Evolutionary conservation across 2,113 vertebrate species (phyloP), one percentile per base, ranked within the genome.

Genomic region (Indicator maculatus): DNA sequence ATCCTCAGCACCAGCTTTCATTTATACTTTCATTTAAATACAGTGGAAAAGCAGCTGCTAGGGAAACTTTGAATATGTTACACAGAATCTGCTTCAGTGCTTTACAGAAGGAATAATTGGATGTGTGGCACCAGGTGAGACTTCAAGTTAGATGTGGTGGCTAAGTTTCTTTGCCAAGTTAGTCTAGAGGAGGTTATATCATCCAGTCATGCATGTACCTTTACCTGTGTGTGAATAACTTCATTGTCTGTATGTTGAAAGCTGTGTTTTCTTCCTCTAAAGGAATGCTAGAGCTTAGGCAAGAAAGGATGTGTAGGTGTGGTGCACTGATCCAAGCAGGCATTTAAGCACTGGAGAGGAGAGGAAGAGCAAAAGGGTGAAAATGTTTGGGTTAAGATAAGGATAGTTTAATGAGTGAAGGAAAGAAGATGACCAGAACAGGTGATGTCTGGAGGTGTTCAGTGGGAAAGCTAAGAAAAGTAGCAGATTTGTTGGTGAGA

Each of bases 41-140:
- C 8, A 6, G 93, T 95, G 81, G 69, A 89, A 96, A 92, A 89
- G 86, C n/a, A 86, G 61, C 72, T 83, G 30, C 72, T 73, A 31
- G 76, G 69, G 83, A 66, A 23, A 61, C 64, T 79, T 89, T 89
- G 65, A 50, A 38, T 88, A 31, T 79, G 33, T 86, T 85, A 44
- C 33, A 16, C 38, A 87, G 67, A 71, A 89, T 82, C 88, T 97
- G 82, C 83, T 90, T 96, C 71, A 64, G 60, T 41, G 58, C 89
- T 95, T 93, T 83, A 38, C 93, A 86, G 81, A 83, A 64, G 53
- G 91, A 94, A 83, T 82, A 81, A 80, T 39, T 36, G 56, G 31
- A 61, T 63, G 33, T 56, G 82, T 78, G 74, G 78, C 72, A 80
- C 93, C 72, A 78, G 53, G 31, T 55, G 81, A 85, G 65, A 55